These are phyloP conservation scores for Unio delphinus DNA, from an alignment of 2,888 invertebrate species.

Conservation along the genomic window DNA sequence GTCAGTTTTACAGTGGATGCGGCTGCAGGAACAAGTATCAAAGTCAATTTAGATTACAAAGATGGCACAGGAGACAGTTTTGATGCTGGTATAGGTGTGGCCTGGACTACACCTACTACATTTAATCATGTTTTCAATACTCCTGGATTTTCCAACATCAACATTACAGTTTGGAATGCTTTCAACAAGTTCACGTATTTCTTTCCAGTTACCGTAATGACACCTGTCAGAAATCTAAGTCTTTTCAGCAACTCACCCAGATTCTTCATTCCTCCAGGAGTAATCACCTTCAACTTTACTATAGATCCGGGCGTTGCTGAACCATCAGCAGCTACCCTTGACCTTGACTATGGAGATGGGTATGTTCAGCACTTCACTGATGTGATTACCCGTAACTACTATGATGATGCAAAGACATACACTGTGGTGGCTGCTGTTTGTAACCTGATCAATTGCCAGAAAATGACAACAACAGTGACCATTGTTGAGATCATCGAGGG, in stretches of 20 bases:
- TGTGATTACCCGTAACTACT: slow-evolving; percentile 15
- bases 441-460: slow-evolving; percentile 40
- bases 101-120: slow-evolving; percentile 7
- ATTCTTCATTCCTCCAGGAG: slow-evolving; percentile 35
- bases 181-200: slow-evolving; percentile 15
- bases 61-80: slow-evolving; percentile 26
- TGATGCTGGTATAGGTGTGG: slow-evolving; percentile 13
- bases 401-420: slow-evolving; percentile 28
- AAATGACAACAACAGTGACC: slow-evolving; percentile 20
- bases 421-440: slow-evolving; percentile 28
- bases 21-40: slow-evolving; percentile 44
- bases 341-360: slow-evolving; percentile 49
- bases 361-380: slow-evolving; percentile 7
- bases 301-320: slow-evolving; percentile 18
- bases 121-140: slow-evolving; percentile 33
- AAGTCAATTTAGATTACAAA: slow-evolving; percentile 27
- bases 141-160: slow-evolving; percentile 35
- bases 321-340: slow-evolving; percentile 45
- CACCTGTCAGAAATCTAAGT: slow-evolving; percentile 40
- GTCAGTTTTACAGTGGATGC: slow-evolving; percentile 36
- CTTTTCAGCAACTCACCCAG: slow-evolving; percentile 8
- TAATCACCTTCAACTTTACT: slow-evolving; percentile 17
- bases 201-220: slow-evolving; percentile 34
- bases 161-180: slow-evolving; percentile 36
- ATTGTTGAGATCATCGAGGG: slow-evolving; percentile 43